These are phyloP conservation scores for Julus scandinavius DNA, from an alignment of 2,888 invertebrate species.

Conservation along the genomic window DNA sequence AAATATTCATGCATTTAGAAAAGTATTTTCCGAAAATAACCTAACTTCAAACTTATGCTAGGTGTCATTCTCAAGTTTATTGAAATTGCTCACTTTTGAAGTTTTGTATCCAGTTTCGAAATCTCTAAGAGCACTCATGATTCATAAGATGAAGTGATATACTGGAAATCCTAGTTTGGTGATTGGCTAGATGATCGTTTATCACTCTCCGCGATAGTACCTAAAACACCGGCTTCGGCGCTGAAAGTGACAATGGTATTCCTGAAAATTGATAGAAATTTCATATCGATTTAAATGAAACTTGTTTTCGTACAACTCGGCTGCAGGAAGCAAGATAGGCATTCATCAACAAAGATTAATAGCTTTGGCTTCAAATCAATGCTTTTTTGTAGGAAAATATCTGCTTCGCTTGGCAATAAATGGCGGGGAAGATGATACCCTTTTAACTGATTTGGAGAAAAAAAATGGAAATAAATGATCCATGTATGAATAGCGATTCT, in stretches of 20 bases:
- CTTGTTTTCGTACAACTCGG: neutral
- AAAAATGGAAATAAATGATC: neutral
- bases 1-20: too few relatives aligned
- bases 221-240: neutral
- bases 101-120: neutral
- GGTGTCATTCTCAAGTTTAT: neutral
- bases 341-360: constrained; percentile 34
- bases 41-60: too few relatives aligned
- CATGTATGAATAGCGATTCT: neutral
- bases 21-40: too few relatives aligned
- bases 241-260: neutral
- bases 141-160: constrained; percentile 6
- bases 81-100: neutral
- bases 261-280: constrained; percentile 3
- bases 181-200: constrained; percentile 16
- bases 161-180: neutral
- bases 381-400: neutral
- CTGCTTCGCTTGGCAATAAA: neutral
- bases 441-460: neutral
- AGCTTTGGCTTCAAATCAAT: constrained; percentile 7
- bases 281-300: constrained; percentile 36
- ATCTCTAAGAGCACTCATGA: neutral
- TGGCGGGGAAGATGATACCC: neutral
- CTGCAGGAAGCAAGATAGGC: neutral
- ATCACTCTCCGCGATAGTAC: neutral